These are phyloP conservation scores for Leptinotarsa juncta DNA, from an alignment of 2,888 invertebrate species.

Conservation along the genomic window DNA sequence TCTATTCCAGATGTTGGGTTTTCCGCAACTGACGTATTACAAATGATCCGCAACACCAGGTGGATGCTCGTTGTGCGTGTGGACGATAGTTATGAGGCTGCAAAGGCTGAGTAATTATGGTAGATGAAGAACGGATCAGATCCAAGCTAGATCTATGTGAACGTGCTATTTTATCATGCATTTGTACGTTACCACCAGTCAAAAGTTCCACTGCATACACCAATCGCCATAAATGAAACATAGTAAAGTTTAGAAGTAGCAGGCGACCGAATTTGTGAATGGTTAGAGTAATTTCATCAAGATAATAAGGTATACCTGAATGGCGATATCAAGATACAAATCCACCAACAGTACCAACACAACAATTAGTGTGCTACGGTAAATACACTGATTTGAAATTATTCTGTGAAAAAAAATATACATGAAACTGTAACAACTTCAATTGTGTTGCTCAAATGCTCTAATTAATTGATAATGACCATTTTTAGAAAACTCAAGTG, in stretches of 20 bases:
- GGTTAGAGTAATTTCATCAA: conserved; percentile 19
- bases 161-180: conserved; percentile 69
- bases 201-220: conserved; percentile 72
- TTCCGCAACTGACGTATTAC: conserved; percentile 81
- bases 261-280: conserved; percentile 28
- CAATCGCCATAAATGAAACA: conserved; percentile 65
- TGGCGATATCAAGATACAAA: no score
- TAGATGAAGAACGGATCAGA: conserved; percentile 56
- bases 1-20: conserved; percentile 79
- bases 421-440: no score
- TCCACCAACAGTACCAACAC: no score
- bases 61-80: conserved; percentile 72
- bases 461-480: no score
- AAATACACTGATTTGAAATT: no score
- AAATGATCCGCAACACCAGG: conserved; percentile 85
- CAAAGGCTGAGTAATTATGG: conserved; percentile 56
- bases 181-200: conserved; percentile 78
- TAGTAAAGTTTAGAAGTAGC: conserved; percentile 40
- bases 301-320: no score
- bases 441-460: no score
- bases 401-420: no score
- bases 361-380: no score
- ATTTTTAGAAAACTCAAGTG: no score
- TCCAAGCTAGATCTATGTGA: conserved; percentile 61
- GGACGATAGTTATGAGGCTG: conserved; percentile 62